Percentiles rank a stretch among this genome's conserved stretches.
Conservation (phyloP, 2,113 vertebrate species). For the Aptenodytes forsteri region DNA sequence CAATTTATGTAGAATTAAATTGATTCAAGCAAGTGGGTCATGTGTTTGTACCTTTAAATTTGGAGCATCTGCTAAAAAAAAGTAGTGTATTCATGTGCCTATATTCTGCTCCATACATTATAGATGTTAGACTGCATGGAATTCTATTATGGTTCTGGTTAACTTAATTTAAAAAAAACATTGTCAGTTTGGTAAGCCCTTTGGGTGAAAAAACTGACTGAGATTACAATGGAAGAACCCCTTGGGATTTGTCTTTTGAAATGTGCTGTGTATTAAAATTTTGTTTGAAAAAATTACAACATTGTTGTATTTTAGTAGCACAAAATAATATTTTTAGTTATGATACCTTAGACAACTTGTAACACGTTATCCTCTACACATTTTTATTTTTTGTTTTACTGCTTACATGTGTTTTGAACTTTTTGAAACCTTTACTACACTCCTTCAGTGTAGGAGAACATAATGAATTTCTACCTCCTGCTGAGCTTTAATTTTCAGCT, state of each 20-base stretch:
- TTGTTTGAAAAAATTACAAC: neutral
- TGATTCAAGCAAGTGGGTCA: neutral
- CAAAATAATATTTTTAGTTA: neutral
- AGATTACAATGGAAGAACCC: accelerated
- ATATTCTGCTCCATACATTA: neutral
- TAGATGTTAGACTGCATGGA: neutral
- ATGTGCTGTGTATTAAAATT: neutral
- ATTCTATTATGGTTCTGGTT: neutral
- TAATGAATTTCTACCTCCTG: neutral
- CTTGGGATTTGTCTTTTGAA: neutral
- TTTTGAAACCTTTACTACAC: neutral
- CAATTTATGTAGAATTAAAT: neutral
- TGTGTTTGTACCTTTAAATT: neutral
- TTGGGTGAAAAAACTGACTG: neutral
- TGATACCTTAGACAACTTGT: neutral
- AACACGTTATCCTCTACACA: neutral
- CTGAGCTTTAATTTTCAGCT: neutral
- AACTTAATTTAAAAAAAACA: neutral
- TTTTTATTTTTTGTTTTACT: neutral
- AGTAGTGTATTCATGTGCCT: neutral
- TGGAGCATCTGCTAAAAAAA: neutral
- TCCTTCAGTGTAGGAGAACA: neutral
- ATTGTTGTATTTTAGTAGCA: neutral
- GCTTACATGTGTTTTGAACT: neutral
- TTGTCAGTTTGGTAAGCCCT: neutral